Conservation (phyloP, 2,113 vertebrate genomes). For the Natator depressus region DNA sequence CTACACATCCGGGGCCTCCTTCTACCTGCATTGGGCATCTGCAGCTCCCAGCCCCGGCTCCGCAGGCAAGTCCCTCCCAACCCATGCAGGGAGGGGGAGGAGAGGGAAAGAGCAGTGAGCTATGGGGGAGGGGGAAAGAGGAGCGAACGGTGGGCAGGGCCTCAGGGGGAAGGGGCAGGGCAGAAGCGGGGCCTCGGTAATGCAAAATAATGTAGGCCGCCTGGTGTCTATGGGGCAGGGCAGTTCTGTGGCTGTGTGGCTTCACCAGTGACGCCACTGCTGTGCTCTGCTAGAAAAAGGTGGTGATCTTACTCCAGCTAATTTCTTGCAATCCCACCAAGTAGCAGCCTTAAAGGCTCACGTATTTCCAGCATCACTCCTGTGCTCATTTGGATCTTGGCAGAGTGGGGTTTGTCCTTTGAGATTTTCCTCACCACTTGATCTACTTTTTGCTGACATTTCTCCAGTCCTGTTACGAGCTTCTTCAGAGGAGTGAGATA, state of each 20-base stretch:
- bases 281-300: neutral
- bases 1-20: too few species aligned
- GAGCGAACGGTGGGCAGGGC: too few species aligned
- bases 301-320: neutral
- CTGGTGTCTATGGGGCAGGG: neutral
- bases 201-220: neutral
- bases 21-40: too few species aligned
- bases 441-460: neutral
- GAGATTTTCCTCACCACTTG: neutral
- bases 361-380: neutral
- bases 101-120: too few species aligned
- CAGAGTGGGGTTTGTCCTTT: neutral
- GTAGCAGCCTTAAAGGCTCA: neutral
- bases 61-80: too few species aligned
- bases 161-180: too few species aligned
- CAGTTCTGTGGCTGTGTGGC: neutral
- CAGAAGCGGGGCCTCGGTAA: neutral
- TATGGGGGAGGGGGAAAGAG: too few species aligned
- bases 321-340: fast-evolving
- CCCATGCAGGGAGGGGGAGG: too few species aligned
- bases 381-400: neutral
- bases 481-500: neutral
- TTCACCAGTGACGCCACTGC: neutral
- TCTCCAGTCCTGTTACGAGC: neutral
- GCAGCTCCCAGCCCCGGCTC: too few species aligned